phyloP scores from a whole-genome alignment of 2,888 invertebrate genomes.

The Graphium colonna region DNA sequence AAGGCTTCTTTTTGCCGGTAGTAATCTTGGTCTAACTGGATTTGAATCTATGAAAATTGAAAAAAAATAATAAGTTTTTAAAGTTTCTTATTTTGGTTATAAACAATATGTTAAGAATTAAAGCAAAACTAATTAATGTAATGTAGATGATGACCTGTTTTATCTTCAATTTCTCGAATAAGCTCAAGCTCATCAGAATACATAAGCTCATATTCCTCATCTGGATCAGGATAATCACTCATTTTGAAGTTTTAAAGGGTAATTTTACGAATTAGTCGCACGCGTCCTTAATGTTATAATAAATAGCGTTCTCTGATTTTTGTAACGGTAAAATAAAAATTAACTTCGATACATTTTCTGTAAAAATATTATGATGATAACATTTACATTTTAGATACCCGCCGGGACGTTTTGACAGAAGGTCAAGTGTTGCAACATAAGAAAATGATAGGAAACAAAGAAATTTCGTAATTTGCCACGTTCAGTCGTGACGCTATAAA shows the following conservation, averaged over 20 bases:
- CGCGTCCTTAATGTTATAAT: too few species aligned
- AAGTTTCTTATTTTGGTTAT: too few species aligned
- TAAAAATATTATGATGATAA: neutral
- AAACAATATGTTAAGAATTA: too few species aligned
- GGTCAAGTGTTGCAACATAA: too few species aligned
- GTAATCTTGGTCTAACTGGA: conserved; percentile 41
- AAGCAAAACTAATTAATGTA: too few species aligned
- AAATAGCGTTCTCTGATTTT: too few species aligned
- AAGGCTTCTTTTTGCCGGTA: conserved; percentile 64
- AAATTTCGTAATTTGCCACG: too few species aligned
- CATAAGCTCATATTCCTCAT: conserved; percentile 85
- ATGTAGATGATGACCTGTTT: conserved; percentile 52
- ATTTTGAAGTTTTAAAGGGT: conserved; percentile 40
- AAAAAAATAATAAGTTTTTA: too few species aligned
- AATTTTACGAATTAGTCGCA: too few species aligned
- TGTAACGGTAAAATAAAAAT: too few species aligned
- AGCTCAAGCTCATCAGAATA: conserved; percentile 86
- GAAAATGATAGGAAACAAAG: too few species aligned
- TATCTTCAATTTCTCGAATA: conserved; percentile 73
- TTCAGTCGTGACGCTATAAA: too few species aligned
- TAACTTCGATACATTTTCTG: neutral
- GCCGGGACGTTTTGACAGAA: conserved; percentile 3
- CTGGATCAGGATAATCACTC: conserved; percentile 79
- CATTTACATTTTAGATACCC: conserved; percentile 4
- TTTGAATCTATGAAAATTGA: conserved; percentile 45